Base-by-base conservation (phyloP, 2,113 vertebrate species). In the Philantomba maxwellii region DNA sequence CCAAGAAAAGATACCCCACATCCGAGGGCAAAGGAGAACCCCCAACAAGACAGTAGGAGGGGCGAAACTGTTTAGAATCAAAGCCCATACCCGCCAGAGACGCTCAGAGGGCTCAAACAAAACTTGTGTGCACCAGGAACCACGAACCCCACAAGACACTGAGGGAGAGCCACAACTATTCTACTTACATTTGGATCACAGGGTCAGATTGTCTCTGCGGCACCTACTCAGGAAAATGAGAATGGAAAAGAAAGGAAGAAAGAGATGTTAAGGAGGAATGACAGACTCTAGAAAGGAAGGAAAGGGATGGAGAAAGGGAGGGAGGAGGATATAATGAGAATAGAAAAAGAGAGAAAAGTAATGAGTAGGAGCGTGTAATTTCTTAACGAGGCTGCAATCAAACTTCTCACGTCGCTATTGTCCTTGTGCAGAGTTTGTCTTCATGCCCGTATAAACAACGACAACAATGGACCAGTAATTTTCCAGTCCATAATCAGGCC, bases 401-500 rank as follows among this genome's bases (percentile, higher is more conserved):
- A 86, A 51, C 43, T 75, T 60, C 81, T 89, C 36, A 73, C 47
- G 26, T 16, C 23, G 36, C 26, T 49, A 39, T 57, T 73, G 45
- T 62, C 30, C 82, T 83, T n/a, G 45, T 14, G 19, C 5, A 45
- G 91, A 64, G 83, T 43, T 49, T 70, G 51, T 70, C 91, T 89
- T 57, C 66, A 80, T 73, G 82, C 51, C 78, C 28, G 39, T 14
- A 39, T 75, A 80, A 97, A 84, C 75, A 77, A 89, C 87, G 49
- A 60, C 49, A 62, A 58, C 49, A 33, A 45, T 30, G 85, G 70
- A 23, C 57, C 57, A 51, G 96, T 89, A 91, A 96, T 82, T 96
- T 94, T 97, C 86, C 85, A 89, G 85, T 53, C 78, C 33, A 11
- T 66, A 93, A 97, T 97, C 93, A 81, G 90, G 86, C 47, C 82